Conservation (phyloP, 2,113 vertebrate species). For the Rhynchomys soricoides region DNA sequence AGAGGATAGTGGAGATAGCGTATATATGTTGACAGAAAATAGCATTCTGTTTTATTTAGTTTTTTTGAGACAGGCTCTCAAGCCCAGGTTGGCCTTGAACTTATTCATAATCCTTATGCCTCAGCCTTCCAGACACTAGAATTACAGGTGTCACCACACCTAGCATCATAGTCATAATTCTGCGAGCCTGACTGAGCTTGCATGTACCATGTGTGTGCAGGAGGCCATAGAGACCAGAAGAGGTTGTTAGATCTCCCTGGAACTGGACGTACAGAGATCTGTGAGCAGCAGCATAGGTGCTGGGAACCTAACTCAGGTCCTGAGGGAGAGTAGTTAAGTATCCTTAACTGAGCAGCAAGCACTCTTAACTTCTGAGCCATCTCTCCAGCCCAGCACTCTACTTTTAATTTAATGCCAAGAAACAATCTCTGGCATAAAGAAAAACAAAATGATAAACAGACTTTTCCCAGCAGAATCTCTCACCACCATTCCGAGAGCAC, state of each 20-base stretch:
- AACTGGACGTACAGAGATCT: not conserved
- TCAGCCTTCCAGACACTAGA: not conserved
- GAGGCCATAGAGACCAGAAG: not conserved
- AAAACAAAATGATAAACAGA: not conserved
- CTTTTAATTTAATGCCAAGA: not conserved
- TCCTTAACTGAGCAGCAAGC: not conserved
- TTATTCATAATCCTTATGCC: not conserved
- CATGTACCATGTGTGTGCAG: not conserved
- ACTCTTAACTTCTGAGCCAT: not conserved
- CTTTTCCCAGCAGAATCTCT: not conserved
- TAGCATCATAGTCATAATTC: not conserved
- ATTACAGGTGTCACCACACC: not conserved
- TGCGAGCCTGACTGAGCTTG: not conserved
- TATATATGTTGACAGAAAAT: fast-evolving
- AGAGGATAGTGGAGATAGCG: fast-evolving
- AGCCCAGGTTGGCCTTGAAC: not conserved
- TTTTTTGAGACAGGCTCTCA: not conserved
- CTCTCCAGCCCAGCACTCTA: not conserved
- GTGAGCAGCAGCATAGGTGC: not conserved
- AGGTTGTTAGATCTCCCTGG: not conserved
- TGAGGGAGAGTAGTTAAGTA: not conserved
- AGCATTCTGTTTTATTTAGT: not conserved
- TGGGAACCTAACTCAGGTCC: not conserved
- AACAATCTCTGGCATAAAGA: not conserved
- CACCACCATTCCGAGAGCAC: not conserved